Conservation (phyloP, 2,888 invertebrate genomes). For the Oegoconia quadripuncta region DNA sequence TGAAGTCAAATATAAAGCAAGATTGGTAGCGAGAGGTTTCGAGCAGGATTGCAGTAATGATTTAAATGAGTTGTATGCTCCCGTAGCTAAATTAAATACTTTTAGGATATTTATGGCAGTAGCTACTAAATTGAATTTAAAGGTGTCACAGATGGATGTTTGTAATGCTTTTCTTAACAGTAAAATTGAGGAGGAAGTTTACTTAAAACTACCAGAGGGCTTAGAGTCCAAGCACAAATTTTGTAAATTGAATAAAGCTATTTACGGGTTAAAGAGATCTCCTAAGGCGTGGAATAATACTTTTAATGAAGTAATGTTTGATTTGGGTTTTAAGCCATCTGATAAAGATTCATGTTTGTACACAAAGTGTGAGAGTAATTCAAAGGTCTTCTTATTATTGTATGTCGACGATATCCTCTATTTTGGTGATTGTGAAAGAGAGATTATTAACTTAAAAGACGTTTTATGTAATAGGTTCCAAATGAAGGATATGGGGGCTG, state of each 20-base stretch:
- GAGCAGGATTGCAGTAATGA: neutral
- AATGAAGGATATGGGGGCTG: too few relatives aligned
- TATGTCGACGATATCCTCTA: too few relatives aligned
- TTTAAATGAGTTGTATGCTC: constrained; percentile 15
- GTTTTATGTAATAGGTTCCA: too few relatives aligned
- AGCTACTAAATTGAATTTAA: constrained; percentile 18
- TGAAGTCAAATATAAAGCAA: neutral
- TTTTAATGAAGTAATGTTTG: too few relatives aligned
- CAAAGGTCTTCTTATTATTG: too few relatives aligned
- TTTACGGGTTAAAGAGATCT: constrained; percentile 18
- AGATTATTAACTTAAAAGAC: too few relatives aligned
- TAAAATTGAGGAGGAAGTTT: constrained; percentile 18
- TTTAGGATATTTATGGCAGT: constrained; percentile 17
- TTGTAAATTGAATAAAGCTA: constrained; percentile 11
- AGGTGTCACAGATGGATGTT: constrained; percentile 20
- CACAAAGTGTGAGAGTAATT: too few relatives aligned
- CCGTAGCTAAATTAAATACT: constrained; percentile 18
- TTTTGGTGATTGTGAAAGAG: too few relatives aligned
- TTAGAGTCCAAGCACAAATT: too few relatives aligned
- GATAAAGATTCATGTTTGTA: too few relatives aligned
- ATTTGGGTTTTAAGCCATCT: too few relatives aligned
- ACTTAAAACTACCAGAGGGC: constrained; percentile 13
- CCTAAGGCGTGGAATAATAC: too few relatives aligned
- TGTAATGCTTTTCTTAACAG: constrained; percentile 22
- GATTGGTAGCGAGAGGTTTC: neutral